These are phyloP conservation scores for Sarcoramphus papa DNA, from an alignment of 2,797 vertebrate genomes.

Conservation along the genomic window DNA sequence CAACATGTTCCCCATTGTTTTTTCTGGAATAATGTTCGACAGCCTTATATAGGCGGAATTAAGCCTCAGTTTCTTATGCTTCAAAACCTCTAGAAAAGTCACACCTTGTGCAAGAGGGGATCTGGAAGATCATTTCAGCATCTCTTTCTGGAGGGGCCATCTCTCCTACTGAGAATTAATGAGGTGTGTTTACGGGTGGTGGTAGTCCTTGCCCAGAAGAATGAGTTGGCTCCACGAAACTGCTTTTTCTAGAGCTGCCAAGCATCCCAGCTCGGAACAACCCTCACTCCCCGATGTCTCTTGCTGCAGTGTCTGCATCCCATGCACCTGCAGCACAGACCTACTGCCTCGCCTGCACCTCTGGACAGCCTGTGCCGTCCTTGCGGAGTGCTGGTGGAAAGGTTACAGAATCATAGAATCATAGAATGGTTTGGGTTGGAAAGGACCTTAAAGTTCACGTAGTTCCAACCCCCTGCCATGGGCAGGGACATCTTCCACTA, in stretches of 20 bases:
- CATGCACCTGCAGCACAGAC: fast-evolving
- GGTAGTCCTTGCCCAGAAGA: neutral
- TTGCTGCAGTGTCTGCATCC: neutral
- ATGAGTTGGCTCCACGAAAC: neutral
- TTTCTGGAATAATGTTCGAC: neutral
- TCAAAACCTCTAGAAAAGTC: neutral
- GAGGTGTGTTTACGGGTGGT: neutral
- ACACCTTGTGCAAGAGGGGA: neutral
- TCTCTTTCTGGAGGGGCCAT: neutral
- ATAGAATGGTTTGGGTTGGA: neutral
- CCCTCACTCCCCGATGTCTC: neutral
- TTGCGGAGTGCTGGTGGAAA: neutral
- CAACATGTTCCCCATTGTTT: neutral
- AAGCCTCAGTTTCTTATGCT: neutral
- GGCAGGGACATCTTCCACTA: neutral
- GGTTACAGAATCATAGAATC: neutral
- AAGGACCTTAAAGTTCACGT: neutral
- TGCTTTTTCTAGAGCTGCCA: neutral
- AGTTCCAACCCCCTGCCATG: neutral
- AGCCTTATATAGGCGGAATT: neutral
- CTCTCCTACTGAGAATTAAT: neutral
- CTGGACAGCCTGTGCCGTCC: fast-evolving
- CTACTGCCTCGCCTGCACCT: neutral
- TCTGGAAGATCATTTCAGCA: neutral
- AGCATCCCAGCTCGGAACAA: neutral